These are phyloP conservation scores for Gymnothorax reevesii DNA, from an alignment of 2,797 vertebrate species.

Conservation along the genomic window DNA sequence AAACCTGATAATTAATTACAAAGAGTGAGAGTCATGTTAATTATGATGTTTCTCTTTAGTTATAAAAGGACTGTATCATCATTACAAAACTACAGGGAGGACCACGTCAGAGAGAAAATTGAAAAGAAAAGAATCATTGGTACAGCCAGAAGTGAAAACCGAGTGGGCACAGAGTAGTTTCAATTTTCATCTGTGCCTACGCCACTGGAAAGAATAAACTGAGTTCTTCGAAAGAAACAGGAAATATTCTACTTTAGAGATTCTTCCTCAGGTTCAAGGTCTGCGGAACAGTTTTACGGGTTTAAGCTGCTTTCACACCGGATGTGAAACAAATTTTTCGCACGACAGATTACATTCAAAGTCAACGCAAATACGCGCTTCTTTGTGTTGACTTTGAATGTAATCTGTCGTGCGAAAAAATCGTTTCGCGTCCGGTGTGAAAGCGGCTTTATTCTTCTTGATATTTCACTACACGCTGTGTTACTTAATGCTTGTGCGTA, in stretches of 20 bases:
- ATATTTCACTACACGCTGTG: not conserved
- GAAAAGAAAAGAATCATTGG: no score
- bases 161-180: no score
- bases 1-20: conserved; percentile 52
- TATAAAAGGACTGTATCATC: not conserved
- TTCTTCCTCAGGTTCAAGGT: not conserved
- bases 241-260: not conserved
- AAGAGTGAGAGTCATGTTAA: conserved; percentile 65
- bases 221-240: not conserved
- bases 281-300: not conserved
- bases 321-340: no score
- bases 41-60: conserved; percentile 50
- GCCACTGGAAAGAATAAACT: not conserved
- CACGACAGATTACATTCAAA: no score
- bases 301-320: no score
- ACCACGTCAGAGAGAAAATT: not conserved
- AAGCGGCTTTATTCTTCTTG: not conserved
- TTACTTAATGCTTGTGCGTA: not conserved
- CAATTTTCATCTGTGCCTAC: no score
- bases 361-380: no score
- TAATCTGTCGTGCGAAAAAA: no score
- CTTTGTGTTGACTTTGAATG: no score
- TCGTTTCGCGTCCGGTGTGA: no score
- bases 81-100: not conserved
- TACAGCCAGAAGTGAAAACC: no score